Evolutionary conservation across 2,888 invertebrate species (phyloP).

Genomic region (Colletes collaris): DNA sequence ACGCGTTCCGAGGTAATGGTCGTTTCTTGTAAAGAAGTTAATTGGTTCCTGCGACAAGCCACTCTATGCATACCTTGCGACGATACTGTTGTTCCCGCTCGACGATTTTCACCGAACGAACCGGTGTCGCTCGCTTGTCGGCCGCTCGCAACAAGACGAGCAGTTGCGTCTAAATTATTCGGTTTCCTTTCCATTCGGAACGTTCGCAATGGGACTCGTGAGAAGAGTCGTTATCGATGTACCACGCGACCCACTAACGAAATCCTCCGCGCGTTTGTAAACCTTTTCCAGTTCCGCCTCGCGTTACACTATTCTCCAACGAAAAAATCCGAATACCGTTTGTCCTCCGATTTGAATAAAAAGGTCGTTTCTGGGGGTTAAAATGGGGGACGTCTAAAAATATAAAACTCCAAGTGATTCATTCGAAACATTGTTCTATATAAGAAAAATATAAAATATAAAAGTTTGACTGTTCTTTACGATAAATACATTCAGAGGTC

Average conservation of each 20-base stretch:
- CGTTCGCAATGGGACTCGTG: not conserved
- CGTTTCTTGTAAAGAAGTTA: constrained; percentile 81
- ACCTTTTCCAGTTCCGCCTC: not conserved
- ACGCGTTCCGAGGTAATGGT: constrained; percentile 77
- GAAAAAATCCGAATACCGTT: too few relatives aligned
- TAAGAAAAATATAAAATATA: too few relatives aligned
- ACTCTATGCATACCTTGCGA: constrained; percentile 45
- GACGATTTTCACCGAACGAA: constrained; percentile 47
- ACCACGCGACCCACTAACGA: constrained; percentile 12
- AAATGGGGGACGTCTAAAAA: too few relatives aligned
- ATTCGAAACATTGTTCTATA: too few relatives aligned
- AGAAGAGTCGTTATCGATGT: constrained; percentile 12
- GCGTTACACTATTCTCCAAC: not conserved
- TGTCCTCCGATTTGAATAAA: too few relatives aligned
- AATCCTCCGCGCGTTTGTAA: not conserved
- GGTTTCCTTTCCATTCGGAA: constrained; percentile 9
- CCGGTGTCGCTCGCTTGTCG: not conserved
- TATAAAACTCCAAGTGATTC: too few relatives aligned
- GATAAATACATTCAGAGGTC: too few relatives aligned
- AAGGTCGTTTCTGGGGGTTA: too few relatives aligned
- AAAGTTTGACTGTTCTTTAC: too few relatives aligned
- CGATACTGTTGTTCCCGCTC: constrained; percentile 42
- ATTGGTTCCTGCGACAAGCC: constrained; percentile 78
- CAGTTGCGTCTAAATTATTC: constrained; percentile 37
- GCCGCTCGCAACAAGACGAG: constrained; percentile 3